Percentiles rank a stretch among this genome's conserved stretches.
phyloP scores from a whole-genome alignment of 2,113 vertebrate genomes.

The Ammodytes marinus region DNA sequence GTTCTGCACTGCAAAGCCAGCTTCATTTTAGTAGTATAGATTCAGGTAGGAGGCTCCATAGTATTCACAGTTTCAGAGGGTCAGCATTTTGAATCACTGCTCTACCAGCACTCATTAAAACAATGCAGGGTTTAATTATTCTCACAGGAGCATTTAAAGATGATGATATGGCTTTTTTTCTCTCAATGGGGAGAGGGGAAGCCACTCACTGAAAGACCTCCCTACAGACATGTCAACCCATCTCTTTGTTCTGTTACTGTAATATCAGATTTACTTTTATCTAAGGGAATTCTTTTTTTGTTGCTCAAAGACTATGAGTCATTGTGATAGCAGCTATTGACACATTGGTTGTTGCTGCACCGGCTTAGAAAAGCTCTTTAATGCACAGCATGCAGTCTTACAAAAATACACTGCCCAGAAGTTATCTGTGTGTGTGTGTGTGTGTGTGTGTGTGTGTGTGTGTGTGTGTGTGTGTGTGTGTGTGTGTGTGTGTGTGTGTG shows the following conservation, averaged over 20 bases:
- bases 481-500: neutral
- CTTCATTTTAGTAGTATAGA: neutral
- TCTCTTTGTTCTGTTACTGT: conserved; percentile 22
- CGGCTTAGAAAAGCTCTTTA: conserved; percentile 8
- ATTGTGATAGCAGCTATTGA: conserved; percentile 15
- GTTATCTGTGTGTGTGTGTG: conserved; percentile 20
- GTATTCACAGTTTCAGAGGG: neutral
- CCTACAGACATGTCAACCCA: conserved; percentile 16
- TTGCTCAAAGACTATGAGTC: neutral
- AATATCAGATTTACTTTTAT: conserved; percentile 18
- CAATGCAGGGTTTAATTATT: neutral
- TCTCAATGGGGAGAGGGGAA: neutral
- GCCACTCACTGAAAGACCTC: neutral
- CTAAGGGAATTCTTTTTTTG: conserved; percentile 18
- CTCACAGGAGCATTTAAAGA: conserved; percentile 1
- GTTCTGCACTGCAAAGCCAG: neutral
- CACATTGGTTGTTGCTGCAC: conserved; percentile 23
- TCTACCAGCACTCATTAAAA: neutral
- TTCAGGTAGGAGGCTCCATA: neutral
- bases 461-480: conserved; percentile 21
- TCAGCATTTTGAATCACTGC: conserved; percentile 5
- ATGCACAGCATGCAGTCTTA: conserved; percentile 20
- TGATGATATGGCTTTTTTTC: neutral
- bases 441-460: conserved; percentile 6
- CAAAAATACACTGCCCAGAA: conserved; percentile 8